Base-by-base conservation (phyloP, 2,113 vertebrate genomes). In the Emberiza fucata region DNA sequence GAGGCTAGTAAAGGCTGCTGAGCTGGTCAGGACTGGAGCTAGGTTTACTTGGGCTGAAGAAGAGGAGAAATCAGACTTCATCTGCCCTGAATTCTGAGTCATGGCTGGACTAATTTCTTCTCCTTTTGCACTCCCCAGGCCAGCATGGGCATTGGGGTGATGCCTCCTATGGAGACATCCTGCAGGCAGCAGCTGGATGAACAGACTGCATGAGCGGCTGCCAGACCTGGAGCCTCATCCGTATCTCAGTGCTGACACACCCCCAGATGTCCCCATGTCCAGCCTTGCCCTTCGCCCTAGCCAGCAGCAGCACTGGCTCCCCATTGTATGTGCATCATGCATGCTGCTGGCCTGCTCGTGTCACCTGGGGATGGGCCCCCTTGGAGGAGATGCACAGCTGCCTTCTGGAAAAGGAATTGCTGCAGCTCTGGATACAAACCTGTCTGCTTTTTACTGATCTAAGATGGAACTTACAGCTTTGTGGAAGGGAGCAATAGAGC, bases 321-420 rank as follows among this genome's bases (percentile, higher is more conserved):
- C 40, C 7, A 2, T 0, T 8, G 5, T 47, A 18, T 9, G 35
- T 51, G 12, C 89, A 83, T 45, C 2, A 3, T 31, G 33, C 5
- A 11, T 12, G 14, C 65, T 57, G 60, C 73, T 8, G 5, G 42
- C n/a, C 80, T 48, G 39, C 57, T 61, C 1, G 0, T 50, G 28
- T 35, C 25, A 21, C 39, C 1, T 4, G 8, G 7, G 39, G 24
- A 63, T n/a, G 35, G 48, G 53, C 39, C 39, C 8, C 29, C 25
- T 37, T 35, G 14, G 24, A 31, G 28, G 47, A 22, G 21, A 25
- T 1, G 1, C n/a, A 71, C 3, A 3, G 57, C 16, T 71, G 12
- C 47, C 22, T n/a, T 40, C 35, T 86, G 72, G 35, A 63, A 76
- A 76, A 86, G 39, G 47, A 83, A 60, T 45, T 68, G 29, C 54